phyloP scores from a whole-genome alignment of 2,797 vertebrate genomes.

The Diceros bicornis region DNA sequence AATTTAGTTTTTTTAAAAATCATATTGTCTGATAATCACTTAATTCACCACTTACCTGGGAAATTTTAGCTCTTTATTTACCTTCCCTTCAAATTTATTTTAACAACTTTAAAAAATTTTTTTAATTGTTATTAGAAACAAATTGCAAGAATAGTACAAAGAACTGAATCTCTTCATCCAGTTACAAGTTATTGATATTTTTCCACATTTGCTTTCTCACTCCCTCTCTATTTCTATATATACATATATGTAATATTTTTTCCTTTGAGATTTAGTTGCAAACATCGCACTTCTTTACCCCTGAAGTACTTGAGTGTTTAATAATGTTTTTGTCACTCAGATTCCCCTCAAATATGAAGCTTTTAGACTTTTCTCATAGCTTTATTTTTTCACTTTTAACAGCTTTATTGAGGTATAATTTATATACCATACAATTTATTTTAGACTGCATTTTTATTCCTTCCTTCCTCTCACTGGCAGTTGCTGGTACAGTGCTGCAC shows the following conservation, averaged over 20 bases:
- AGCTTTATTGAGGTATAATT: constrained; percentile 45
- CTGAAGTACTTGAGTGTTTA: constrained; percentile 40
- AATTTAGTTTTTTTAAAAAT: not conserved
- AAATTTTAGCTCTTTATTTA: constrained; percentile 62
- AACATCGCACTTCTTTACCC: not conserved
- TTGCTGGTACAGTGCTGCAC: constrained; percentile 38
- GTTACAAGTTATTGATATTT: not conserved
- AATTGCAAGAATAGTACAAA: not conserved
- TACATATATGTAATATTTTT: not conserved
- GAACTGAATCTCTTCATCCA: not conserved
- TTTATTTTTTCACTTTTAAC: constrained; percentile 41
- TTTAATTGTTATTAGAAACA: not conserved
- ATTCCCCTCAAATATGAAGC: not conserved
- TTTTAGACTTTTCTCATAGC: constrained; percentile 44
- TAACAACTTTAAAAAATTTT: constrained; percentile 27
- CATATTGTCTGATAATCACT: not conserved
- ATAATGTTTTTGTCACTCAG: constrained; percentile 52
- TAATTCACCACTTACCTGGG: not conserved
- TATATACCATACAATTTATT: not conserved
- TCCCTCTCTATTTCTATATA: not conserved
- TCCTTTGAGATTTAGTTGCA: constrained; percentile 37
- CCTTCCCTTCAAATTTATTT: constrained; percentile 11
- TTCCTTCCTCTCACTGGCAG: constrained; percentile 57
- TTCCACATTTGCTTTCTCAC: not conserved
- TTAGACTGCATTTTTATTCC: constrained; percentile 35